Conservation (phyloP, 2,888 invertebrate species). For the Myopa tessellatipennis region DNA sequence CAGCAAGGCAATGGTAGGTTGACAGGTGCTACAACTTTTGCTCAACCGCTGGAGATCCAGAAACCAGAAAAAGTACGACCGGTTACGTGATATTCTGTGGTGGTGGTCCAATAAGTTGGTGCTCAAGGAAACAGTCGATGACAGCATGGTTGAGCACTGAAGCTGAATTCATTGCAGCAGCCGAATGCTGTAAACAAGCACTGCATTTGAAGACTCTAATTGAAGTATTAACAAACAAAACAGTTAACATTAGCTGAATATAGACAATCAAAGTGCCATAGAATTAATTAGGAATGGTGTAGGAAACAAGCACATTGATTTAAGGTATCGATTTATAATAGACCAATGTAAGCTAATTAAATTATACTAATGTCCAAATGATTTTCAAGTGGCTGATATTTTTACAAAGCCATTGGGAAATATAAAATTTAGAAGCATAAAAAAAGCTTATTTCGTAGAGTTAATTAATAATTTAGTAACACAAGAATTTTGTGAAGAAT, state of each 20-base stretch:
- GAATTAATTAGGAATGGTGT: conserved; percentile 12
- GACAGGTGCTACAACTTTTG: no score
- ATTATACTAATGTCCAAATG: neutral
- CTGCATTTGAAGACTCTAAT: neutral
- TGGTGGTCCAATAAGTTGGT: conserved; percentile 24
- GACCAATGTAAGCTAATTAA: neutral
- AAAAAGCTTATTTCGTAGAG: neutral
- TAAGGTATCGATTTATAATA: conserved; percentile 6
- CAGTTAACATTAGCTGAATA: neutral
- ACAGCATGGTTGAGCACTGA: conserved; percentile 10
- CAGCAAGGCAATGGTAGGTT: no score
- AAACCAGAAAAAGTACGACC: conserved; percentile 15
- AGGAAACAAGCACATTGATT: conserved; percentile 6
- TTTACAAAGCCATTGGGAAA: conserved; percentile 12
- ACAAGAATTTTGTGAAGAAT: no score
- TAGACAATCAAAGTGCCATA: conserved; percentile 17
- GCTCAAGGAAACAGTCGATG: neutral
- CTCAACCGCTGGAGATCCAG: conserved; percentile 24
- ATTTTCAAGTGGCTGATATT: conserved; percentile 10
- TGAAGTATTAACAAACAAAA: neutral
- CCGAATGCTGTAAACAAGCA: neutral
- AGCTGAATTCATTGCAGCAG: conserved; percentile 11
- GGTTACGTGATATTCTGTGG: conserved; percentile 14
- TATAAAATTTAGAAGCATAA: conserved; percentile 14
- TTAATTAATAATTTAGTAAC: no score